Conservation (phyloP, 1,140 invertebrate species). For the Lethrus apterus region DNA sequence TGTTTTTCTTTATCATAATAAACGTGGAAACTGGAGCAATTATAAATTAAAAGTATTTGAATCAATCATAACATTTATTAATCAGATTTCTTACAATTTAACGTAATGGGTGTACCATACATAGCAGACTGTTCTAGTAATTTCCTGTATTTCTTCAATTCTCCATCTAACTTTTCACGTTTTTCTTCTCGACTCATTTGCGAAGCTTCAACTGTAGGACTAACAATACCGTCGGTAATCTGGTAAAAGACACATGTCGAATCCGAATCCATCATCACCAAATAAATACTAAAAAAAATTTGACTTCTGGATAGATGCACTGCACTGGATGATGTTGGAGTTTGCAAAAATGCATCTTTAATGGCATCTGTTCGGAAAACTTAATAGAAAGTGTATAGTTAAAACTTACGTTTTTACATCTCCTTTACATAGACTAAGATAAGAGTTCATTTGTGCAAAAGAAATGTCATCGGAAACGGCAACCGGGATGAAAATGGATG, state of each 20-base stretch:
- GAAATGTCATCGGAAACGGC: slow-evolving; percentile 21
- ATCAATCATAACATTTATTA: background rate
- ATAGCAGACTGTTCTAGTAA: slow-evolving; percentile 27
- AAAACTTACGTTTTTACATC: slow-evolving; percentile 2
- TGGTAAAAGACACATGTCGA: slow-evolving; percentile 35
- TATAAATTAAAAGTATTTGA: background rate
- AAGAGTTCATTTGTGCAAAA: slow-evolving; percentile 24
- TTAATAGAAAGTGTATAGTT: background rate
- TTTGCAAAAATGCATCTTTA: too few species aligned
- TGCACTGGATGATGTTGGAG: too few species aligned
- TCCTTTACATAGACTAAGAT: background rate
- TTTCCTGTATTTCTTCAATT: slow-evolving; percentile 24
- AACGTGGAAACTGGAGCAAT: too few species aligned
- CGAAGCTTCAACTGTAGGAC: slow-evolving; percentile 20
- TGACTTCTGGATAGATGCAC: background rate
- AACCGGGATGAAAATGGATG: slow-evolving; percentile 25
- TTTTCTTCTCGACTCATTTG: slow-evolving; percentile 26
- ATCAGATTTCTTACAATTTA: background rate
- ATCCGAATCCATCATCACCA: slow-evolving; percentile 31
- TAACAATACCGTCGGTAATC: slow-evolving; percentile 23
- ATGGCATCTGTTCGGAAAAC: too few species aligned
- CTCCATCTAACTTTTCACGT: slow-evolving; percentile 22
- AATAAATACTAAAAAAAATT: slow-evolving; percentile 20
- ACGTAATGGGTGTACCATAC: slow-evolving; percentile 11
- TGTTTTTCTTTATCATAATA: too few species aligned